Evolutionary conservation across 2,888 invertebrate genomes (phyloP).

Genomic region (Andrena camellia): DNA sequence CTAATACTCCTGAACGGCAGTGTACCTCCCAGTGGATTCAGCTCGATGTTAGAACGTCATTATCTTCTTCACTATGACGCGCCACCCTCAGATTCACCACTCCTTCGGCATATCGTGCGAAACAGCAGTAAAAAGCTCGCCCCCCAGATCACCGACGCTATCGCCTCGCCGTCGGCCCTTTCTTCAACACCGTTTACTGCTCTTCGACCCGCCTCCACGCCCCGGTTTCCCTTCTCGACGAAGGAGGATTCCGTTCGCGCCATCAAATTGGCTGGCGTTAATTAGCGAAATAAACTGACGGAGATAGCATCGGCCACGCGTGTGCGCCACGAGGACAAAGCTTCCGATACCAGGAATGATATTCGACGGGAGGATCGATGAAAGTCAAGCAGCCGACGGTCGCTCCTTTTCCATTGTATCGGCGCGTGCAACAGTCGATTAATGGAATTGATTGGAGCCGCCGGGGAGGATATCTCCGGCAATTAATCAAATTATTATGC

Average conservation of each 20-base stretch:
- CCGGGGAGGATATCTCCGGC: conserved; percentile 51
- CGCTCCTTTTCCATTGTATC: conserved; percentile 14
- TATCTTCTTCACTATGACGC: conserved; percentile 26
- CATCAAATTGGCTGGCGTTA: conserved; percentile 19
- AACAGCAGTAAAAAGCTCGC: conserved; percentile 32
- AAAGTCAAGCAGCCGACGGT: conserved; percentile 36
- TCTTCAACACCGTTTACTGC: conserved; percentile 33
- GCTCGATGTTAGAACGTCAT: conserved; percentile 39
- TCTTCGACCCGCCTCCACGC: neutral
- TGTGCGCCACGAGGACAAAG: conserved; percentile 4
- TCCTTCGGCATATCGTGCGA: conserved; percentile 35
- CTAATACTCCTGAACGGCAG: neutral
- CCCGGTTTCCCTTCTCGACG: neutral
- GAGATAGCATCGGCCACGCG: neutral
- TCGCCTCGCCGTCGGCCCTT: conserved; percentile 12
- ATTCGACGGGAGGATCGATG: conserved; percentile 42
- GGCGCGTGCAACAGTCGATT: conserved; percentile 42
- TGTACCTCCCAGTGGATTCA: neutral
- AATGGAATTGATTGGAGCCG: conserved; percentile 58
- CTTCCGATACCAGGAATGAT: conserved; percentile 20
- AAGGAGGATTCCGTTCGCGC: neutral
- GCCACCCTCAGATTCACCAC: conserved; percentile 30
- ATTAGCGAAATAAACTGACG: conserved; percentile 42
- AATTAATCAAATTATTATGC: conserved; percentile 71
- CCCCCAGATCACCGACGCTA: conserved; percentile 17